phyloP scores from a whole-genome alignment of 2,113 vertebrate species.

The Pontoporia blainvillei region DNA sequence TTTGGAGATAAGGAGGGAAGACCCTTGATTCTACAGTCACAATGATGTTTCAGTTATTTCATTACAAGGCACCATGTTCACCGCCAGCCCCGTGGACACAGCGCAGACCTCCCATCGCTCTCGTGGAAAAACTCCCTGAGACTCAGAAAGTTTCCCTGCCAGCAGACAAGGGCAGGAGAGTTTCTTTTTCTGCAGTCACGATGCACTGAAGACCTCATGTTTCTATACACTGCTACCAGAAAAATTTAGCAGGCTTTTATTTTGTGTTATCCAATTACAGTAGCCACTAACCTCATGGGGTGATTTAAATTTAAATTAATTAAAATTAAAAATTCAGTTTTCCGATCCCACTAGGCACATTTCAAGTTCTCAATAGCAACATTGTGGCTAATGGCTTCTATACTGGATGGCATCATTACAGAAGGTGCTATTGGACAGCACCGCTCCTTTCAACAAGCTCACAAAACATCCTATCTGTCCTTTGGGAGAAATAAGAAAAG shows the following conservation, averaged over 20 bases:
- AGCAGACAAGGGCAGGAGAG: neutral
- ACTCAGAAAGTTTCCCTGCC: neutral
- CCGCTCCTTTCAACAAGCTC: neutral
- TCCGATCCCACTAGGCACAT: neutral
- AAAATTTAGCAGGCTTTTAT: neutral
- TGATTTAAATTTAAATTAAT: neutral
- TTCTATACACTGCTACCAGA: neutral
- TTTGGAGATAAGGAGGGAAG: conserved; percentile 74
- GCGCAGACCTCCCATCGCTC: neutral
- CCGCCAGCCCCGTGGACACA: neutral
- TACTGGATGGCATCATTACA: accelerated
- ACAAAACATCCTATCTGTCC: neutral
- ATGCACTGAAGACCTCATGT: neutral
- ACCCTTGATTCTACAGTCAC: conserved; percentile 60
- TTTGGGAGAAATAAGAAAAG: neutral
- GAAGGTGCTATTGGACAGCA: neutral
- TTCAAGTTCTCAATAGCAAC: neutral
- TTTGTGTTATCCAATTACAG: neutral
- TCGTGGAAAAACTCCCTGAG: neutral
- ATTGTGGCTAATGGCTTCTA: neutral
- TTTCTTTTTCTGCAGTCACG: neutral
- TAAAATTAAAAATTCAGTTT: neutral
- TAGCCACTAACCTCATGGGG: neutral
- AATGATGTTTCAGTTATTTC: conserved; percentile 47
- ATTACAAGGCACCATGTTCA: conserved; percentile 33